These are phyloP conservation scores for Montipora capitata DNA, from an alignment of 92 coral and sea anemone species.

Conservation along the genomic window DNA sequence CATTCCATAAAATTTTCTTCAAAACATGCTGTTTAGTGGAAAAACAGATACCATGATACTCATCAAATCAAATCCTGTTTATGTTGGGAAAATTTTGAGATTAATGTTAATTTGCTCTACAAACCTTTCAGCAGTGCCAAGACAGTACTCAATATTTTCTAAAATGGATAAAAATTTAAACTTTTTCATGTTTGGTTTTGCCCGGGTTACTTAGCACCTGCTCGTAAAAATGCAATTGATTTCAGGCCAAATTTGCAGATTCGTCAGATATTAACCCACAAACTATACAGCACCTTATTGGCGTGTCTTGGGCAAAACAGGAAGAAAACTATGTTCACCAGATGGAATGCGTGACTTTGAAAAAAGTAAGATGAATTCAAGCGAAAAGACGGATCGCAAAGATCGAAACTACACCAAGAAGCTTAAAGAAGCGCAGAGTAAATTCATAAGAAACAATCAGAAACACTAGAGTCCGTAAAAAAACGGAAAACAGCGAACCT, in stretches of 20 bases:
- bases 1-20: too few relatives aligned
- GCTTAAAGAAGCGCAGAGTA: neutral
- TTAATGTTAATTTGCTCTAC: neutral
- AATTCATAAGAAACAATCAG: neutral
- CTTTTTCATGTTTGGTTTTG: neutral
- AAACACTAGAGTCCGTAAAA: neutral
- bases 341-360: constrained; percentile 4
- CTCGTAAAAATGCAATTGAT: neutral
- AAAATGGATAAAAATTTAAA: neutral
- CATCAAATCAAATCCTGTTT: neutral
- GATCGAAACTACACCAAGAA: constrained; percentile 4
- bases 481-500: too few relatives aligned
- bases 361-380: neutral
- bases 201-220: constrained; percentile 28
- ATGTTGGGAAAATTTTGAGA: neutral
- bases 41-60: neutral
- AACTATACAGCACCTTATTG: neutral
- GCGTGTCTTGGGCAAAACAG: neutral
- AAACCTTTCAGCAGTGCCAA: neutral
- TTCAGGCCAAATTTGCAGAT: constrained; percentile 4
- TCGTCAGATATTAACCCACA: constrained; percentile 13
- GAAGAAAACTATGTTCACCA: neutral
- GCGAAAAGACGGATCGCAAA: neutral
- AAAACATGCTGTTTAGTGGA: too few relatives aligned
- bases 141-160: neutral